Conservation (phyloP, 2,113 vertebrate species). For the Pterocles orientalis region DNA sequence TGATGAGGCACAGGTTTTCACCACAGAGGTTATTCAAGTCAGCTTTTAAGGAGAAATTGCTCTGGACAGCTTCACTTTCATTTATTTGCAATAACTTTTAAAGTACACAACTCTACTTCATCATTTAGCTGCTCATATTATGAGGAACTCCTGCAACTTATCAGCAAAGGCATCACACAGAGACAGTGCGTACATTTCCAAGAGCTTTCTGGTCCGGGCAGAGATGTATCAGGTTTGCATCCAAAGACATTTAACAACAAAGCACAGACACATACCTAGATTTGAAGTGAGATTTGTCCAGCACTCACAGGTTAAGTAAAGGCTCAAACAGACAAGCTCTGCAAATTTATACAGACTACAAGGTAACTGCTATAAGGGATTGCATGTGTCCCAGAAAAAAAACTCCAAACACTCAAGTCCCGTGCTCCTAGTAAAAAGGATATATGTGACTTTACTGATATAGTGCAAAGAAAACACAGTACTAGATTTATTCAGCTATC, state of each 20-base stretch:
- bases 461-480: background rate
- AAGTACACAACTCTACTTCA: background rate
- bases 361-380: background rate
- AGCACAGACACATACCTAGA: background rate
- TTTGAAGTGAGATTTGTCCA: background rate
- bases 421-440: background rate
- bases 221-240: background rate
- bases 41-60: background rate
- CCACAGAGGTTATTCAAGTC: background rate
- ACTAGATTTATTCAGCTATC: background rate
- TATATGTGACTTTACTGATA: background rate
- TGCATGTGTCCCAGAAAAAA: background rate
- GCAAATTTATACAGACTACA: background rate
- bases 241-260: constrained; percentile 11
- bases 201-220: background rate
- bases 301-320: background rate
- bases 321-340: background rate
- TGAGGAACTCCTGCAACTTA: background rate
- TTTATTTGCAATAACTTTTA: background rate
- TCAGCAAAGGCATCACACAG: background rate
- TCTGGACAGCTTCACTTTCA: constrained; percentile 9
- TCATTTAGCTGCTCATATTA: background rate
- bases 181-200: background rate
- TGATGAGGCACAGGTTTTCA: constrained; percentile 8
- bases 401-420: background rate